Conservation (phyloP, 2,888 invertebrate species). For the Cryptus armator region DNA sequence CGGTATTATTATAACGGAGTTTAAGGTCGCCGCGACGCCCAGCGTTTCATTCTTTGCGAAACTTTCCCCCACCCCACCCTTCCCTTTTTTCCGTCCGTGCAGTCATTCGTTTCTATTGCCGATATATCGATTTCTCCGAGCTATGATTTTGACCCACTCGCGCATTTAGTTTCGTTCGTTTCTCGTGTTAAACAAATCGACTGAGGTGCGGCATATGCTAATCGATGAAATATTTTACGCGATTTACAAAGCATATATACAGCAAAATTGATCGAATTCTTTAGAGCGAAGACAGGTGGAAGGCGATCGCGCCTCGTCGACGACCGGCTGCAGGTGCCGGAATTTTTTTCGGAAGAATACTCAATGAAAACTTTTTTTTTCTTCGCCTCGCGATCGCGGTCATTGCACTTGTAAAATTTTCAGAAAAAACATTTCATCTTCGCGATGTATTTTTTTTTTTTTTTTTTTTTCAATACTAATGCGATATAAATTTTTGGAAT, state of each 20-base stretch:
- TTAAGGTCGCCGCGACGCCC: slow-evolving; percentile 67
- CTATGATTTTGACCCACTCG: not conserved
- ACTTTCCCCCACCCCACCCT: not conserved
- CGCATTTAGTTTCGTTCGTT: not conserved
- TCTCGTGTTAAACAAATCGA: not conserved
- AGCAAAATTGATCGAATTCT: no score
- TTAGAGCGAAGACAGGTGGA: slow-evolving; percentile 54
- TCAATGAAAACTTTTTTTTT: not conserved
- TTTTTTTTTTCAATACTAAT: no score
- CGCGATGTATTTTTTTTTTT: no score
- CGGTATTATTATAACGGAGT: slow-evolving; percentile 64
- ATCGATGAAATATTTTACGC: slow-evolving; percentile 45
- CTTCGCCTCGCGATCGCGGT: no score
- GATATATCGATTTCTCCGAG: slow-evolving; percentile 14
- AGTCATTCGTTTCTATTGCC: slow-evolving; percentile 8
- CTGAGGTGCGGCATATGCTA: slow-evolving; percentile 41
- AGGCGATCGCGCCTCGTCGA: slow-evolving; percentile 23
- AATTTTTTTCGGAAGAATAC: not conserved
- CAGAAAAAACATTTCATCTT: no score
- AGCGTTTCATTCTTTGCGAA: slow-evolving; percentile 26
- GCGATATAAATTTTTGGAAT: no score
- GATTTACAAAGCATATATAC: not conserved
- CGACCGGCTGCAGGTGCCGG: slow-evolving; percentile 49
- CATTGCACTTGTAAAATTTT: no score
- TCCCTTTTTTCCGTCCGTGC: not conserved